These are phyloP conservation scores for Laticauda colubrina DNA, from an alignment of 2,113 vertebrate species.

Conservation along the genomic window DNA sequence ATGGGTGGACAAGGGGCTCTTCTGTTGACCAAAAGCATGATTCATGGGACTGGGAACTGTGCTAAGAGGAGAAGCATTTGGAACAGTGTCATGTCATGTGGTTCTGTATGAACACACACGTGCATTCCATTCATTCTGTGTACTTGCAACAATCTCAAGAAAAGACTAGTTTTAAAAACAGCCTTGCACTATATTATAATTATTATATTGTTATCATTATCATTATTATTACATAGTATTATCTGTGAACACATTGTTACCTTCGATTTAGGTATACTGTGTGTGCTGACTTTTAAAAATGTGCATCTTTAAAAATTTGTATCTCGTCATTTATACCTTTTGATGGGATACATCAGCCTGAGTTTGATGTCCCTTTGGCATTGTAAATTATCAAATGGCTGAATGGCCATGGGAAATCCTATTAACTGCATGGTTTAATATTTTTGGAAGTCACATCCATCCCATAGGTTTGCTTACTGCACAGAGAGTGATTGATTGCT, in stretches of 20 bases:
- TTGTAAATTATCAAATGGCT: not conserved
- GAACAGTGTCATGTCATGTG: not conserved
- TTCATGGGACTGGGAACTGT: not conserved
- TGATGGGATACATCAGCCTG: not conserved
- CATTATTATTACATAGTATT: not conserved
- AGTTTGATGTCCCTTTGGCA: not conserved
- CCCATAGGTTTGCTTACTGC: not conserved
- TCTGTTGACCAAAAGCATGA: not conserved
- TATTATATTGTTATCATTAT: not conserved
- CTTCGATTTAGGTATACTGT: no score
- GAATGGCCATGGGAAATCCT: not conserved
- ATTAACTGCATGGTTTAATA: not conserved
- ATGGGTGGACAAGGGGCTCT: not conserved
- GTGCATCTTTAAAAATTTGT: not conserved
- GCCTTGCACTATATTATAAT: not conserved
- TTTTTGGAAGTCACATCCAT: not conserved
- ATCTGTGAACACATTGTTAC: not conserved
- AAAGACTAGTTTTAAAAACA: not conserved
- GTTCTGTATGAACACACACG: not conserved
- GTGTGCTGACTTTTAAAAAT: not conserved
- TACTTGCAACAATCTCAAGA: no score
- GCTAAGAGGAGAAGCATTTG: not conserved
- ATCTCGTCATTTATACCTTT: not conserved
- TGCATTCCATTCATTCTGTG: not conserved
- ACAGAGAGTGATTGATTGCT: not conserved